phyloP scores from a whole-genome alignment of 2,113 vertebrate species.

The Calypte anna region DNA sequence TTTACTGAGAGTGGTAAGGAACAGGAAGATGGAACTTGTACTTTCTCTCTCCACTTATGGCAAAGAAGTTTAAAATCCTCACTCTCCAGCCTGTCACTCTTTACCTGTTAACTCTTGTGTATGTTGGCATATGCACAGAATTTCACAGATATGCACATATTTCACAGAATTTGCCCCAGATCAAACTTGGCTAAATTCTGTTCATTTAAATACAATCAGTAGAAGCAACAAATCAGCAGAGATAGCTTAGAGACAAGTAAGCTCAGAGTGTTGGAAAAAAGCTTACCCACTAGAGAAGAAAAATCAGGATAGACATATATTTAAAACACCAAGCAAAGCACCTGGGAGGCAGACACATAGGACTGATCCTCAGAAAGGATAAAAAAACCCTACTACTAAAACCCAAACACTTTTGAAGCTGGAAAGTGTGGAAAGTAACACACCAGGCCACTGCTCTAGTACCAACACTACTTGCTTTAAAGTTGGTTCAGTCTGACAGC shows the following conservation, averaged over 20 bases:
- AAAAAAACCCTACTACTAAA: no score
- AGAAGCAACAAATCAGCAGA: background rate
- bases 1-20: background rate
- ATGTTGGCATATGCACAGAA: accelerated
- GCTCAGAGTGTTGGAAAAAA: background rate
- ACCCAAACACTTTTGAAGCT: background rate
- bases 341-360: background rate
- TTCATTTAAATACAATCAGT: background rate
- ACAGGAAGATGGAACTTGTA: background rate
- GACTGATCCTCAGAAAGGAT: background rate
- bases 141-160: no score
- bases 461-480: background rate
- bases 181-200: background rate
- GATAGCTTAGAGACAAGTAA: background rate
- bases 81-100: background rate
- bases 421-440: background rate
- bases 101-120: background rate
- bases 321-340: background rate
- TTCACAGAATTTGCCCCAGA: background rate
- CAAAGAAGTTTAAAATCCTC: background rate
- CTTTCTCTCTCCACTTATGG: background rate
- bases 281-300: background rate
- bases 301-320: accelerated
- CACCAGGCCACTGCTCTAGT: background rate
- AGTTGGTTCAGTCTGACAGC: background rate